Base-by-base conservation (phyloP, 2,888 invertebrate genomes). In the Stenodema calcarata region DNA sequence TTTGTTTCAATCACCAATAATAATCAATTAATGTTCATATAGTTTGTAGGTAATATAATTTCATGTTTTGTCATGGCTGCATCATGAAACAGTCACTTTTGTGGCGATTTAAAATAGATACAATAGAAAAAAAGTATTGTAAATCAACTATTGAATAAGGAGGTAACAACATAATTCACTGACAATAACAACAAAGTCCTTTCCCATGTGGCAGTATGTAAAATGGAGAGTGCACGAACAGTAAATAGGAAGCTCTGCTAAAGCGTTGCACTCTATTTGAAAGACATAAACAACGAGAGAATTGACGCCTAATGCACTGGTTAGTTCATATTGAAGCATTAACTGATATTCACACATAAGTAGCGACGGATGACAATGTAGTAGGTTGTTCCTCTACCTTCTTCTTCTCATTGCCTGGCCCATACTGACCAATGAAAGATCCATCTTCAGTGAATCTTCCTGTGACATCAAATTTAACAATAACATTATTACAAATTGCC, bases 381-480 rank as follows among this genome's bases (percentile, higher is more conserved):
- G 91, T 91, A 42, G 89, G 88, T 70, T 88, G 89, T 44, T 89
- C 89, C 76, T 89, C 88, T 42, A 87, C 86, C 88, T 89, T 89
- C 80, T 89, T 89, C 86, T 89, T 89, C 70, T 89, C 89, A 87
- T 89, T 88, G 89, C 95, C 95, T 87, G 96, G 96, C 90, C 98
- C 98, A 92, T 98, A 98, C 92, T 98, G 98, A 78, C 98, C 98
- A 91, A 98, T 98, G 92, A 98, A 98, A 88, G 98, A 98, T 79
- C 98, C 98, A 92, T 98, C 98, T 93, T 98, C 98, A 89, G 98
- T 98, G 92, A 98, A 98, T 90, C 96, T 96, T 91, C 95, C 96
- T 95, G 92, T 41, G 87, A 91, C 88, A 80, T 47, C 18, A 73
- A 41, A 14, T 30, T 11, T 7, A 54, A 54, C 2, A 11, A 11